Evolutionary conservation across 2,797 vertebrate species (phyloP), one percentile per base, ranked within the genome.

Genomic region (Steatocranus sp.): DNA sequence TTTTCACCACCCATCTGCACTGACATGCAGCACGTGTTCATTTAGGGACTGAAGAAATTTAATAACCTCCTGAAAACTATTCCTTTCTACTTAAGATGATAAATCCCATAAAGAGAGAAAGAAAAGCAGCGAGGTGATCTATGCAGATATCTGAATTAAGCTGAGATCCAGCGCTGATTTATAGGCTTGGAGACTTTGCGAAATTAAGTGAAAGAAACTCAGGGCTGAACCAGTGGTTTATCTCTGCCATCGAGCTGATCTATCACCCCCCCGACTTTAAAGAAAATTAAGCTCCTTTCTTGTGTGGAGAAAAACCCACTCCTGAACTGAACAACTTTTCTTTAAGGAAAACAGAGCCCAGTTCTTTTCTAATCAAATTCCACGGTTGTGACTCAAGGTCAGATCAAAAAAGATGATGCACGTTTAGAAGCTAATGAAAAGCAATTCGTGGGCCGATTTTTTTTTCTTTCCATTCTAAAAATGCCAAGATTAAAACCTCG

Each of bases 171-270:
- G 43, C 23, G 8, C 49, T 94, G 93, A 93, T 93, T 92, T 91
- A 94, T 94, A 41, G 86, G 74, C 78, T 74, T 30, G n/a, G 86
- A 41, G 63, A 88, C 88, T 89, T 87, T 51, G 68, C 83, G 79
- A 92, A 91, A 94, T 94, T 83, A 94, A 89, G 87, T 82, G 86
- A 86, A 87, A 84, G 87, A 90, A 93, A 92, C 79, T 86, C 63
- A 25, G 74, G 79, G 86, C 87, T 81, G 79, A 87, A 86, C 76
- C 79, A 77, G 77, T 43, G 81, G 85, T 94, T 93, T 91, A 89
- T 94, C 90, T 91, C 78, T 88, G 89, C 85, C 92, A 87, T 90
- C 68, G 4, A 17, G 83, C 86, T 86, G 85, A 93, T 91, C 87
- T 90, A 89, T 88, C 81, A 74, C 78, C 75, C 20, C 58, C 4